phyloP scores from a whole-genome alignment of 1,140 invertebrate species.

The Philaenus spumarius region DNA sequence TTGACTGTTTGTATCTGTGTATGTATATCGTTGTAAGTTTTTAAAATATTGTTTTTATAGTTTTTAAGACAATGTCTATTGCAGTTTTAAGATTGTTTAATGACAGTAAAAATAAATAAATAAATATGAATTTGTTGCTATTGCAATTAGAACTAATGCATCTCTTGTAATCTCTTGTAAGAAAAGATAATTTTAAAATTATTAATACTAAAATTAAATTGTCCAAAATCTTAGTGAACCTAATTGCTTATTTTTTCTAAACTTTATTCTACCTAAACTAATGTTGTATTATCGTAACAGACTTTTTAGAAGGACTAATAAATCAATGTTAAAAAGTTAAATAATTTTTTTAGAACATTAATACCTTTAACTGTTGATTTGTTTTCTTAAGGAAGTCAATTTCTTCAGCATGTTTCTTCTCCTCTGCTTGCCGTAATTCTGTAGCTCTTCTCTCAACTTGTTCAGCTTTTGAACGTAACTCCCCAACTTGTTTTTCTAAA shows the following conservation, averaged over 20 bases:
- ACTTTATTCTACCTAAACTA: not conserved
- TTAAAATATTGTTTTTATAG: too few species aligned
- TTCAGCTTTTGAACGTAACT: slow-evolving; percentile 76
- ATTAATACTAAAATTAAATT: too few species aligned
- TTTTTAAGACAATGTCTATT: too few species aligned
- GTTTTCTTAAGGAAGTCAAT: slow-evolving; percentile 87
- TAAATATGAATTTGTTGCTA: too few species aligned
- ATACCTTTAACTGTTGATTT: slow-evolving; percentile 86
- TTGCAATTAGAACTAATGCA: too few species aligned
- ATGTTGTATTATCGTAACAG: not conserved
- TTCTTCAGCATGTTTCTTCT: slow-evolving; percentile 88
- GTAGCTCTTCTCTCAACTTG: slow-evolving; percentile 72
- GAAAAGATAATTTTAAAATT: too few species aligned
- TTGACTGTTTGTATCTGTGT: too few species aligned
- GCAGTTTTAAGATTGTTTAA: too few species aligned
- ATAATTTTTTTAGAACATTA: not conserved
- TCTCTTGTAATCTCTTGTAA: too few species aligned
- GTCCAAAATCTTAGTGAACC: too few species aligned
- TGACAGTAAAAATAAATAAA: too few species aligned
- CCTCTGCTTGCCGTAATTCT: slow-evolving; percentile 76
- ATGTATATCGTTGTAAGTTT: too few species aligned
- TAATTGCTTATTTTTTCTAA: not conserved
- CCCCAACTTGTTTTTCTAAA: slow-evolving; percentile 70
- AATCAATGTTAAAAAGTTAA: not conserved
- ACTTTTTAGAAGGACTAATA: not conserved